Conservation (phyloP, 92 coral and sea anemone species). For the Pocillopora grandis region DNA sequence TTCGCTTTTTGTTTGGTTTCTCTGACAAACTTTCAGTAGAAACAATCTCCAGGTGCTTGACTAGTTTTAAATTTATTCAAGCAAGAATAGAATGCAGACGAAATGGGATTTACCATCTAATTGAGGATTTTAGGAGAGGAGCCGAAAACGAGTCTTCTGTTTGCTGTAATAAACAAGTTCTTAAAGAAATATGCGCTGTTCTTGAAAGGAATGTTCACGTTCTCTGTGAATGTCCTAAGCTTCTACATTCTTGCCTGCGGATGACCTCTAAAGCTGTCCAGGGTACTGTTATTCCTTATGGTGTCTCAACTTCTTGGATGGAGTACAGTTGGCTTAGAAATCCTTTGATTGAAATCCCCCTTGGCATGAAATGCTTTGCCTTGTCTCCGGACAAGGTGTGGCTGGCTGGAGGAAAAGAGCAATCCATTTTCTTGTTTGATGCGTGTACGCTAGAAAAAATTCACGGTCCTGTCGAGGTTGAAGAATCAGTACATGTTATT, state of each 20-base stretch:
- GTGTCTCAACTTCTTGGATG: not conserved
- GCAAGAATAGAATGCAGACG: not conserved
- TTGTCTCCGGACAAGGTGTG: not conserved
- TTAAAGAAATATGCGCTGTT: not conserved
- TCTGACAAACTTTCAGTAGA: not conserved
- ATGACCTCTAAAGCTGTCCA: not conserved
- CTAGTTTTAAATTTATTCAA: constrained; percentile 31
- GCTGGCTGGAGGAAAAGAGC: not conserved
- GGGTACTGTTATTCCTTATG: not conserved
- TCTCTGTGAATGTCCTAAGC: constrained; percentile 11
- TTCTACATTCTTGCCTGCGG: constrained; percentile 9
- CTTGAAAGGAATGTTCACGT: not conserved
- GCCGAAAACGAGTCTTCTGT: not conserved
- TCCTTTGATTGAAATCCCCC: no score
- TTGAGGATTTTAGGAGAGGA: not conserved
- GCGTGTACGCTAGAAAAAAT: not conserved
- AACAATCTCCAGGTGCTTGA: constrained; percentile 22
- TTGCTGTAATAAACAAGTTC: not conserved
- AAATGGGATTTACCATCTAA: not conserved
- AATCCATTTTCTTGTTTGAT: not conserved
- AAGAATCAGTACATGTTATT: not conserved
- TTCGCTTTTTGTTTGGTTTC: not conserved
- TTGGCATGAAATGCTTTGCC: not conserved
- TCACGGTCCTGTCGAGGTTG: not conserved
- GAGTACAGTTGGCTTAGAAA: not conserved